phyloP scores from a whole-genome alignment of 2,888 invertebrate genomes.

The Dinocampus coccinellae region DNA sequence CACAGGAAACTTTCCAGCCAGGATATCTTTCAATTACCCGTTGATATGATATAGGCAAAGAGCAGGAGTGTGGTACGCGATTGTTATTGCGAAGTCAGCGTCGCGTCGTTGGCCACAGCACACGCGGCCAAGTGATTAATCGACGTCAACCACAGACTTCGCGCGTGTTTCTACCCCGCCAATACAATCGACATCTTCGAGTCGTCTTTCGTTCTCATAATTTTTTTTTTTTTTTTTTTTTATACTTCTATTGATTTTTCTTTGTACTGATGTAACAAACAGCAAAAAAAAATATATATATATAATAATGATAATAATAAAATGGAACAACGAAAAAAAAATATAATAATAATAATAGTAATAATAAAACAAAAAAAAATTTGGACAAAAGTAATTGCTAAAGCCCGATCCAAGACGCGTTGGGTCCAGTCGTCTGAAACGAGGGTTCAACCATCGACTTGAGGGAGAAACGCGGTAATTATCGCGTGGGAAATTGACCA shows the following conservation, averaged over 20 bases:
- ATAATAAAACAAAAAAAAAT: constrained; percentile 24
- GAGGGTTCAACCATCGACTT: constrained; percentile 43
- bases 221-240: background rate
- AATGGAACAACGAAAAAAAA: too few relatives aligned
- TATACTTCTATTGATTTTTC: constrained; percentile 7
- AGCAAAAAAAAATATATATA: background rate
- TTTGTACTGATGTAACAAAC: background rate
- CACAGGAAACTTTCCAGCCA: constrained; percentile 60
- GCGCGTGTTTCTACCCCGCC: constrained; percentile 45
- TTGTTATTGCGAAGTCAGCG: constrained; percentile 65
- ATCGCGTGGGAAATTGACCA: constrained; percentile 55
- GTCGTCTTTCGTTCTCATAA: constrained; percentile 9
- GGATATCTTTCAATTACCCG: constrained; percentile 69
- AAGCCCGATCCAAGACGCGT: constrained; percentile 17
- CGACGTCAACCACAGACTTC: constrained; percentile 67
- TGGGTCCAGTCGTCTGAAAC: constrained; percentile 16
- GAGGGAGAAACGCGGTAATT: constrained; percentile 51
- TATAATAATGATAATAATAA: too few relatives aligned
- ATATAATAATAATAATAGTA: too few relatives aligned
- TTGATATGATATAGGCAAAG: constrained; percentile 61
- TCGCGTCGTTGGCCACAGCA: constrained; percentile 65
- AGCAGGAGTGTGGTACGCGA: constrained; percentile 29
- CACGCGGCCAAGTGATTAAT: constrained; percentile 63
- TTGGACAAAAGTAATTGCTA: constrained; percentile 24
- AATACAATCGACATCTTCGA: constrained; percentile 38